phyloP scores from a whole-genome alignment of 2,797 vertebrate genomes.

The Fundulus diaphanus region DNA sequence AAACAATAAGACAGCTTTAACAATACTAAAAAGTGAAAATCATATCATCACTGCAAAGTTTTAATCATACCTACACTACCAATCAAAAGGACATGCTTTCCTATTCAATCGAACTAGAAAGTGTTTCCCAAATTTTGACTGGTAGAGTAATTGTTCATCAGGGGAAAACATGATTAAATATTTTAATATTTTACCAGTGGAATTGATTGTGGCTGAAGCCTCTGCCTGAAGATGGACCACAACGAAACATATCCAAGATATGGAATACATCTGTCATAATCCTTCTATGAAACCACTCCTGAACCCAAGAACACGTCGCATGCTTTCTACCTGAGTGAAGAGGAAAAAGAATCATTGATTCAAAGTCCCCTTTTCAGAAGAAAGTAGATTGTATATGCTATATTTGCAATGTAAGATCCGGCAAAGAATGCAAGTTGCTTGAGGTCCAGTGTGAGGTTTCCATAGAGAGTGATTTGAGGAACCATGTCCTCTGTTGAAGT shows the following conservation, averaged over 20 bases:
- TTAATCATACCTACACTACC: too few relatives aligned
- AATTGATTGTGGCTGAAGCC: neutral
- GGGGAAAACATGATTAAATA: too few relatives aligned
- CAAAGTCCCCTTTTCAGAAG: neutral
- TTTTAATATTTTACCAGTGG: too few relatives aligned
- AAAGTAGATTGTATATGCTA: neutral
- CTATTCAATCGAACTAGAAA: too few relatives aligned
- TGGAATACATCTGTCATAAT: neutral
- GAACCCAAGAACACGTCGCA: neutral
- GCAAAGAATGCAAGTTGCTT: too few relatives aligned
- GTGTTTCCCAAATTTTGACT: too few relatives aligned
- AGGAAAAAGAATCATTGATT: neutral
- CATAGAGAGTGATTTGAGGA: neutral
- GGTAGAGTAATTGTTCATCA: too few relatives aligned
- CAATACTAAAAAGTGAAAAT: too few relatives aligned
- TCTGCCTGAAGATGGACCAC: neutral
- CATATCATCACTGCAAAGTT: too few relatives aligned
- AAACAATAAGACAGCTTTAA: neutral
- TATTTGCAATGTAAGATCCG: neutral
- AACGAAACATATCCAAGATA: neutral
- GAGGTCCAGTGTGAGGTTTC: neutral
- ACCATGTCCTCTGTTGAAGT: neutral
- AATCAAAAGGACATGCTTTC: too few relatives aligned
- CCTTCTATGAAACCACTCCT: too few relatives aligned
- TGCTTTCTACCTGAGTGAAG: neutral